Evolutionary conservation across 1,140 invertebrate species (phyloP), one percentile per base, ranked within the genome.

Genomic region (Ceratina calcarata): DNA sequence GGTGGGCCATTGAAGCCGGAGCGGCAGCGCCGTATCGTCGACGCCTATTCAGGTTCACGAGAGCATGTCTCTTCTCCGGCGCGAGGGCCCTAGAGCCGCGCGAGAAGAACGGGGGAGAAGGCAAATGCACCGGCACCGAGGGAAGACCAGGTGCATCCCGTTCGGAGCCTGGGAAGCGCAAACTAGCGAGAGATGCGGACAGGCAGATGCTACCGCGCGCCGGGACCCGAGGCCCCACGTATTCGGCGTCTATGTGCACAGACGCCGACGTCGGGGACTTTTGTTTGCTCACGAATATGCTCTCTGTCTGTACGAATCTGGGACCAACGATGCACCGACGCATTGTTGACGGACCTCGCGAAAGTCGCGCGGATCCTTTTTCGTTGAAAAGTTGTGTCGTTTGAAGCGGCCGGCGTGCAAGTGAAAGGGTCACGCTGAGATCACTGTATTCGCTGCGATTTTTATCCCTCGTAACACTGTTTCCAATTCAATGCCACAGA

Each of bases 101-200:
- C 20, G 32, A 51, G 62, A 37, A 51, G 60, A 61, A 51, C 62
- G 51, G 64, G 71, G 70, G 75, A 83, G 85, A 62, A 84, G 78
- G 74, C 73, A 80, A 83, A 78, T 86, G 67, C 87, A 87, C 80
- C 79, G 80, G 76, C 81, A 86, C 67, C 70, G 27, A 83, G 53
- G 49, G 76, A 81, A 78, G 78, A 84, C 85, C 85, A 87, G 85
- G 85, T 87, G 85, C 84, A 88, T 88, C 81, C 70, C 64, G 76
- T 75, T 80, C 27, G 27, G 87, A 90, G 86, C 84, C 73, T 88
- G 87, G 86, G 89, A 90, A 88, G 83, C 88, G 87, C 88, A 90
- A 86, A 86, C 87, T 87, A 85, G 2, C 20, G 37, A 82, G 80
- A 82, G n/a, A n/a, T n/a, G n/a, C n/a, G 86, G 60, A 71, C 76